These are phyloP conservation scores for Hirtodrosophila trivittata DNA, from an alignment of 2,888 invertebrate genomes.

Conservation along the genomic window DNA sequence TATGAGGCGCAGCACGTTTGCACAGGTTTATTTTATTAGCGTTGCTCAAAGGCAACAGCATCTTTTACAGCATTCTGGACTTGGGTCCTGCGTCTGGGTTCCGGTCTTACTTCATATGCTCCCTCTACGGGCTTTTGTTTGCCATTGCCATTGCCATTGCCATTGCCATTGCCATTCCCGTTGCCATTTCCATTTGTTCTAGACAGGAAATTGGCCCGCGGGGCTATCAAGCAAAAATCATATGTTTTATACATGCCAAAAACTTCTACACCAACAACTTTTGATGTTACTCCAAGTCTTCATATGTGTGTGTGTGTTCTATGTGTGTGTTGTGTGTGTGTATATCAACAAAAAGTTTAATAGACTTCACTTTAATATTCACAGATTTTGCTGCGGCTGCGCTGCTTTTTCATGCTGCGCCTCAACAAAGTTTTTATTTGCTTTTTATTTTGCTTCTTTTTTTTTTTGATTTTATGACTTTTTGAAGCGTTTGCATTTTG, in stretches of 20 bases:
- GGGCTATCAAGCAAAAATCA: constrained; percentile 75
- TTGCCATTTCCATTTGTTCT: constrained; percentile 59
- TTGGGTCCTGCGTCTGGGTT: constrained; percentile 3
- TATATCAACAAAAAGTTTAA: constrained; percentile 60
- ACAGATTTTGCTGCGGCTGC: constrained; percentile 30
- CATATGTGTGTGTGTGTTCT: constrained; percentile 5
- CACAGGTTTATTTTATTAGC: constrained; percentile 76
- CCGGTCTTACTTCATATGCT: constrained; percentile 5
- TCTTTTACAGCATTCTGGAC: constrained; percentile 39
- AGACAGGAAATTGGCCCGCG: constrained; percentile 78
- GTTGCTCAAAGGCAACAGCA: constrained; percentile 25
- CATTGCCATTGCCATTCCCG: neutral
- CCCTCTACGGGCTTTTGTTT: constrained; percentile 17
- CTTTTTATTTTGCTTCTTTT: constrained; percentile 34
- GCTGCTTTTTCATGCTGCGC: constrained; percentile 2
- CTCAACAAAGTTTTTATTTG: neutral
- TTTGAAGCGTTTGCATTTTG: constrained; percentile 40
- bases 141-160: constrained; percentile 7
- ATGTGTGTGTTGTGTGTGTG: neutral
- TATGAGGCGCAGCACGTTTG: constrained; percentile 36
- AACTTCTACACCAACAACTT: constrained; percentile 33
- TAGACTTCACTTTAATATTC: constrained; percentile 72
- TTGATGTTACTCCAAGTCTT: constrained; percentile 8
- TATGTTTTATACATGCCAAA: constrained; percentile 75
- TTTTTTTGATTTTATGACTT: constrained; percentile 72